Conservation (phyloP, 2,113 vertebrate genomes). For the Syngnathoides biaculeatus region DNA sequence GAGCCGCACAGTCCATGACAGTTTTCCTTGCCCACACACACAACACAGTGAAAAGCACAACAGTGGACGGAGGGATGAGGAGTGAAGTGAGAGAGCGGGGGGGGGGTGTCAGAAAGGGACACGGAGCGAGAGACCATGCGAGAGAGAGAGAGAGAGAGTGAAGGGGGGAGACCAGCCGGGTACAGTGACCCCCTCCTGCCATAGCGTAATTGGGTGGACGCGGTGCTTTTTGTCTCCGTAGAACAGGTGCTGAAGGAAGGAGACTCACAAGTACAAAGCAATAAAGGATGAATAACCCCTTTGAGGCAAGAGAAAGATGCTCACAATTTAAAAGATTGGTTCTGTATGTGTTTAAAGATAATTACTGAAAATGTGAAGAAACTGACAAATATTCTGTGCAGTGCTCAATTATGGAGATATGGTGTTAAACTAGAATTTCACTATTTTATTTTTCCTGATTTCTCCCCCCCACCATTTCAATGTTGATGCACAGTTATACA, state of each 20-base stretch:
- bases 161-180: slow-evolving; percentile 16
- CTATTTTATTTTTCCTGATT: too few species aligned
- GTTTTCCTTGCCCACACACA: slow-evolving; percentile 43
- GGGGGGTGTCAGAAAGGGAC: slow-evolving; percentile 11
- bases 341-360: too few species aligned
- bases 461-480: too few species aligned
- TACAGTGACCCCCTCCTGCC: slow-evolving; percentile 51
- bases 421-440: too few species aligned
- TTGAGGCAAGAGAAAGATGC: not conserved
- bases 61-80: slow-evolving; percentile 42
- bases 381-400: too few species aligned
- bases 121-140: slow-evolving; percentile 9
- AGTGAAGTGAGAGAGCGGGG: slow-evolving; percentile 25
- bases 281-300: not conserved
- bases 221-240: not conserved
- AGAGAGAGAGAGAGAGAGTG: slow-evolving; percentile 12
- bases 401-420: too few species aligned
- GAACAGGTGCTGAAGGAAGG: slow-evolving; percentile 8
- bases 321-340: not conserved
- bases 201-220: slow-evolving; percentile 23
- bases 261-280: not conserved
- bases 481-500: too few species aligned
- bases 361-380: too few species aligned
- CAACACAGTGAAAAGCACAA: slow-evolving; percentile 56
- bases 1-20: slow-evolving; percentile 64